Conservation (phyloP, 1,140 invertebrate genomes). For the Platyura marginata region DNA sequence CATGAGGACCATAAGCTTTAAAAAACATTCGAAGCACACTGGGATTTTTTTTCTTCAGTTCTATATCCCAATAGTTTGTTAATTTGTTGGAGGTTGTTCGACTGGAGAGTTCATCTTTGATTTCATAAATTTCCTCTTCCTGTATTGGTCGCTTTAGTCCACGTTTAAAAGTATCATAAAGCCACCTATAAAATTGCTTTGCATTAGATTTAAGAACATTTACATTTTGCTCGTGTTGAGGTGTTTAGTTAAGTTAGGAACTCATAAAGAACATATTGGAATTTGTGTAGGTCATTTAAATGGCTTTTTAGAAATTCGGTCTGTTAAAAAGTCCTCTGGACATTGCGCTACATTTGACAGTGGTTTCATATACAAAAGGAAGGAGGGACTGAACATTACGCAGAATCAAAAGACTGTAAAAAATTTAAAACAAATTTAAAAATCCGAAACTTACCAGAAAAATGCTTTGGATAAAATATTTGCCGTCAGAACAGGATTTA, state of each 20-base stretch:
- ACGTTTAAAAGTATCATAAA: constrained; percentile 23
- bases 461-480: neutral
- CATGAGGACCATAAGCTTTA: constrained; percentile 29
- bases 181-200: constrained; percentile 18
- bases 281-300: no score
- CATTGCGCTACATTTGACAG: no score
- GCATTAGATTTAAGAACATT: neutral
- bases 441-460: neutral
- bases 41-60: constrained; percentile 22
- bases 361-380: no score
- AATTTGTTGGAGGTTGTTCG: constrained; percentile 17
- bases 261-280: no score
- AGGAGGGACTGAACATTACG: no score
- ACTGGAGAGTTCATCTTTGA: constrained; percentile 14
- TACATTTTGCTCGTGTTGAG: neutral
- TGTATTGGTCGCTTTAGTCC: constrained; percentile 25
- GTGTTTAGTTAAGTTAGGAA: neutral
- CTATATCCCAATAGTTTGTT: constrained; percentile 16
- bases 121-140: constrained; percentile 28
- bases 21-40: constrained; percentile 31
- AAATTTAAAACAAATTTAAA: no score
- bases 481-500: neutral
- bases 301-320: no score
- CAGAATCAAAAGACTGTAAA: no score
- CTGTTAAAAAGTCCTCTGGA: no score